These are phyloP conservation scores for Busseola fusca DNA, from an alignment of 2,888 invertebrate species.

Conservation along the genomic window DNA sequence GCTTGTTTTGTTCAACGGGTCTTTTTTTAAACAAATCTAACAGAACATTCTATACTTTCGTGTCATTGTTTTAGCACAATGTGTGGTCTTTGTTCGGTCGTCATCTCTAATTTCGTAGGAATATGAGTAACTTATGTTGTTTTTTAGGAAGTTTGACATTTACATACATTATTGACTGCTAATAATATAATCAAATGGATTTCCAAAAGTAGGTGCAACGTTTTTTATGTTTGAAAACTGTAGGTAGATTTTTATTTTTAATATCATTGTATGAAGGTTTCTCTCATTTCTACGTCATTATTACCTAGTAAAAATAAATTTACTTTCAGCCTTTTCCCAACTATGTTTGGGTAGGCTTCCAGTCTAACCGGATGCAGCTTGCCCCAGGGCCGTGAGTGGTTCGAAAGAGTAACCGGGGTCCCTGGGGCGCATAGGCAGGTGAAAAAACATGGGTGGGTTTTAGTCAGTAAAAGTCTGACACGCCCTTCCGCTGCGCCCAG, in stretches of 20 bases:
- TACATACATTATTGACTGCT: neutral
- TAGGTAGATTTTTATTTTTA: neutral
- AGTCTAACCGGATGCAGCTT: too few species aligned
- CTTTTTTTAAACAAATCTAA: constrained; percentile 27
- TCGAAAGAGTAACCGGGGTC: too few species aligned
- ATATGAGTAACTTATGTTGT: constrained; percentile 10
- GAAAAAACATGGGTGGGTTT: too few species aligned
- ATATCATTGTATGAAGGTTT: neutral
- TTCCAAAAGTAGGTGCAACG: neutral
- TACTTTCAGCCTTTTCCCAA: too few species aligned
- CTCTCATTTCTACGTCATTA: too few species aligned
- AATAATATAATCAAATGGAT: too few species aligned
- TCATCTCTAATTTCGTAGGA: constrained; percentile 4
- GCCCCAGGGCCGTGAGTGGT: too few species aligned
- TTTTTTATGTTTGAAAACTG: neutral
- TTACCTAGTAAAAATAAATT: too few species aligned
- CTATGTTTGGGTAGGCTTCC: too few species aligned
- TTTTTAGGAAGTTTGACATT: constrained; percentile 6
- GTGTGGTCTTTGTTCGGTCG: constrained; percentile 13
- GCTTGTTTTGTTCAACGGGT: constrained; percentile 24
- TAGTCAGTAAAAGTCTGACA: too few species aligned
- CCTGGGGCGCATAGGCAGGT: too few species aligned
- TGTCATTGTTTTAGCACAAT: constrained; percentile 11
- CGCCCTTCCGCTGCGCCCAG: too few species aligned
- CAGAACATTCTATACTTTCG: constrained; percentile 9